Evolutionary conservation across 2,797 vertebrate genomes (phyloP), one percentile per base, ranked within the genome.

Genomic region (Ambastaia sidthimunki): DNA sequence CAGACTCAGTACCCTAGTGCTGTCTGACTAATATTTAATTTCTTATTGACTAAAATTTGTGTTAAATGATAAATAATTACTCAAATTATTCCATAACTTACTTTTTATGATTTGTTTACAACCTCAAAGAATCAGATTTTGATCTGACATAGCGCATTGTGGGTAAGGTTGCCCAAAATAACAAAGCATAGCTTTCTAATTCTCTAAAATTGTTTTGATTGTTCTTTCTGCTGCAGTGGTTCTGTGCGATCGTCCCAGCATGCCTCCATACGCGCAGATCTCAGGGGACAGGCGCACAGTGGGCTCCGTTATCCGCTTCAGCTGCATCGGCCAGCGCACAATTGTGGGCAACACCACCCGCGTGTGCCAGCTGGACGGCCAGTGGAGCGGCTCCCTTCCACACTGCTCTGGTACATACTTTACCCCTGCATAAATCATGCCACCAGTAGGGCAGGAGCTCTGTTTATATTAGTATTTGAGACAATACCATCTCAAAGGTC

Each of bases 311-410:
- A 96, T 99, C 48, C 94, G 95, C 37, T 98, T 97, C 92, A 97
- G 94, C 90, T 99, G 98, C 90, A 93, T 93, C 0, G 94, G 95
- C 74, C 91, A 94, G 84, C 90, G 93, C n/a, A 88, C 68, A 41
- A 89, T 99, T 86, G 85, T 98, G 0, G 98, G 98, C 76, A 99
- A 99, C 52, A 90, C 96, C n/a, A 98, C 96, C 0, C 94, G 98
- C 41, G 94, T 96, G 93, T 99, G 98, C 88, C 97, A 98, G 89
- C 92, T 97, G 80, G 96, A 98, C 0, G 96, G 97, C 85, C 96
- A 94, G 83, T 99, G 98, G 98, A 98, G 97, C 78, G 95, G 97
- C 78, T 97, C 96, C 1, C 93, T 95, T 10, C 97, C 98, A 0
- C 98, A 99, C 91, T 99, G 98, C 91, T 98, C 98, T 12, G 98